phyloP scores from a whole-genome alignment of 2,113 vertebrate species.

The Coptodon bakossiorum region DNA sequence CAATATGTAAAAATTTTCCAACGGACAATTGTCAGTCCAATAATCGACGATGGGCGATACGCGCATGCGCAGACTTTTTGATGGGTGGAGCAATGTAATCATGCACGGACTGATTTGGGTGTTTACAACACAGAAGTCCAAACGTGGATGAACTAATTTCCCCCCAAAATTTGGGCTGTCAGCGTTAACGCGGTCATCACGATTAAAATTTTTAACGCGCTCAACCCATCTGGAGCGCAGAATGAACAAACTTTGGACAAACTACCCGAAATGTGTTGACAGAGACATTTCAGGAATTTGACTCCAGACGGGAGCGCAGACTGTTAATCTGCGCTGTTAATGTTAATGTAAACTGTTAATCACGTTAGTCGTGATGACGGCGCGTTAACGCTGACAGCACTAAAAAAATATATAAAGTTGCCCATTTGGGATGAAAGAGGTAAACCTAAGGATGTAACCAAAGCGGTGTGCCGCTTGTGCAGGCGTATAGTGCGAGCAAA shows the following conservation, averaged over 20 bases:
- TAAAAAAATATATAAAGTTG: background rate
- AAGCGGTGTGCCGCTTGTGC: background rate
- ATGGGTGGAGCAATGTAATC: background rate
- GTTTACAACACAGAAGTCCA: background rate
- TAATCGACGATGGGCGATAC: background rate
- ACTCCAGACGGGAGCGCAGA: background rate
- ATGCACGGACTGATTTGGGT: background rate
- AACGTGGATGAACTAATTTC: background rate
- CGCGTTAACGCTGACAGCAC: rapidly evolving
- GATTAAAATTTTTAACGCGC: background rate
- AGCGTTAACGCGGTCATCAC: background rate
- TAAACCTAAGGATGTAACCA: background rate
- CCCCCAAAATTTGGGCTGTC: rapidly evolving
- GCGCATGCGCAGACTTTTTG: background rate
- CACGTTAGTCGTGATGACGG: rapidly evolving
- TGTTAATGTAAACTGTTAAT: background rate
- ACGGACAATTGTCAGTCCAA: background rate
- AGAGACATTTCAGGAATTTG: background rate
- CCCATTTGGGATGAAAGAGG: background rate
- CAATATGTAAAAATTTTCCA: background rate
- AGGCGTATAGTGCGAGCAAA: background rate
- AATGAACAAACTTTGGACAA: background rate
- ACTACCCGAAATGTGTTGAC: background rate
- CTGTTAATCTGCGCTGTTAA: no score
- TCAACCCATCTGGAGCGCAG: background rate